These are phyloP conservation scores for Aphelenchoides bicaudatus DNA, from an alignment of 2,888 invertebrate genomes.

Conservation along the genomic window DNA sequence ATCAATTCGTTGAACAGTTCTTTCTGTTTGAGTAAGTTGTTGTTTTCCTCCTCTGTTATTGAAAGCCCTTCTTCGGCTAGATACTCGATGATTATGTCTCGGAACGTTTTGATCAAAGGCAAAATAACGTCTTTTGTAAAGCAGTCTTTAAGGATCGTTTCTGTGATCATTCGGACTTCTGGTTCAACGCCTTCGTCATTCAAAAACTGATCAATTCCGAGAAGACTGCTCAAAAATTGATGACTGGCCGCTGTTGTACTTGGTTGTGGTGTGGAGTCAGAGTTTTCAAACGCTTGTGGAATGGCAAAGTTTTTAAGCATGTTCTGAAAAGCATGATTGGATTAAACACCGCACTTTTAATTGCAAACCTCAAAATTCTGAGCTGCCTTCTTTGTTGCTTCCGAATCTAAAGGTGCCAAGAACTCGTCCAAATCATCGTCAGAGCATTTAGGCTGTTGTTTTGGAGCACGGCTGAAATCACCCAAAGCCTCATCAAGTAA, in stretches of 20 bases:
- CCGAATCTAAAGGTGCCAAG: slow-evolving; percentile 30
- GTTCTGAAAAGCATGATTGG: neutral
- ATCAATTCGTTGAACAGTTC: slow-evolving; percentile 7
- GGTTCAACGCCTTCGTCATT: slow-evolving; percentile 18
- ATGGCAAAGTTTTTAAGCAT: neutral
- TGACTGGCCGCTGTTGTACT: neutral
- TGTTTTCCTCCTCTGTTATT: slow-evolving; percentile 1
- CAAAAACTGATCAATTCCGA: slow-evolving; percentile 18
- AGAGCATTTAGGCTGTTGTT: slow-evolving; percentile 16
- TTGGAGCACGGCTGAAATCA: slow-evolving; percentile 21
- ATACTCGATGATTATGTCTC: slow-evolving; percentile 8
- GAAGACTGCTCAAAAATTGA: slow-evolving; percentile 10
- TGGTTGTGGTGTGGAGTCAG: too few species aligned
- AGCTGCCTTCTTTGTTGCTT: slow-evolving; percentile 35
- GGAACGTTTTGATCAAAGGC: slow-evolving; percentile 16
- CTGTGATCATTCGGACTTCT: slow-evolving; percentile 10
- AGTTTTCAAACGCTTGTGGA: neutral
- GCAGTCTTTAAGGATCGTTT: slow-evolving; percentile 6
- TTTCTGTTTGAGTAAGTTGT: slow-evolving; percentile 4
- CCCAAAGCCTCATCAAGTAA: slow-evolving; percentile 29
- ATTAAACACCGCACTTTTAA: neutral
- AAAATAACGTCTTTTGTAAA: slow-evolving; percentile 19
- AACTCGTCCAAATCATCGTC: slow-evolving; percentile 41
- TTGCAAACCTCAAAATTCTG: slow-evolving; percentile 24
- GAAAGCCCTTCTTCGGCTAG: neutral